These are phyloP conservation scores for Acrocephalus kingi DNA, from an alignment of 2,113 vertebrate genomes.

Conservation along the genomic window DNA sequence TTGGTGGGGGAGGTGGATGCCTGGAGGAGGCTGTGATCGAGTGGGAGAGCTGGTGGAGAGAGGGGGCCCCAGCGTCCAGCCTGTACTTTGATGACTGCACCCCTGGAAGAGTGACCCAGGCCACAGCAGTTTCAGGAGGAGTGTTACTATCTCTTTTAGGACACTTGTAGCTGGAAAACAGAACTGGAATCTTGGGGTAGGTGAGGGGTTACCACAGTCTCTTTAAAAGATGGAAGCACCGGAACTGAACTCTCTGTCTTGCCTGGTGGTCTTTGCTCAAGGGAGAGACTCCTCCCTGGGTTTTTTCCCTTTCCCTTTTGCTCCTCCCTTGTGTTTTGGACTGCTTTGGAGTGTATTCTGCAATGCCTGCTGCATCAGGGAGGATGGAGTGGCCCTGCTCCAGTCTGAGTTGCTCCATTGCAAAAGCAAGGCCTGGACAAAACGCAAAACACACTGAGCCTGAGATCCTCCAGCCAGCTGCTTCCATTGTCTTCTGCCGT, in stretches of 20 bases:
- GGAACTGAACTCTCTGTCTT: background rate
- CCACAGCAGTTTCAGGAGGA: background rate
- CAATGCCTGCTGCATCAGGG: background rate
- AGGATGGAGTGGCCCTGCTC: background rate
- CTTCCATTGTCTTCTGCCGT: background rate
- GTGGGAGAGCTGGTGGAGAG: fast-evolving
- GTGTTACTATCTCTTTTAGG: background rate
- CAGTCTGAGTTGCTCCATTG: fast-evolving
- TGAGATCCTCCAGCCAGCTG: background rate
- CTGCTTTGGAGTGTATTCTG: background rate
- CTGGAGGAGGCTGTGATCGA: background rate
- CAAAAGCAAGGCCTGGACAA: background rate
- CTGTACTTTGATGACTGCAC: background rate
- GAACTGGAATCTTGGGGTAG: background rate
- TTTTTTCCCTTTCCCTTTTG: background rate
- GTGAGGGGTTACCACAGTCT: background rate
- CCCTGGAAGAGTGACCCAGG: background rate
- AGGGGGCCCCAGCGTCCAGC: background rate
- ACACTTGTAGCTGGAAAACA: background rate
- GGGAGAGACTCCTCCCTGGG: background rate
- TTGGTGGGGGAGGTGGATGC: background rate
- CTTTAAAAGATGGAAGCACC: background rate
- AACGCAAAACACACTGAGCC: fast-evolving
- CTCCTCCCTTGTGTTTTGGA: background rate
- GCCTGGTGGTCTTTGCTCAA: background rate